phyloP scores from a whole-genome alignment of 2,797 vertebrate genomes.

The Xerus rutilus region DNA sequence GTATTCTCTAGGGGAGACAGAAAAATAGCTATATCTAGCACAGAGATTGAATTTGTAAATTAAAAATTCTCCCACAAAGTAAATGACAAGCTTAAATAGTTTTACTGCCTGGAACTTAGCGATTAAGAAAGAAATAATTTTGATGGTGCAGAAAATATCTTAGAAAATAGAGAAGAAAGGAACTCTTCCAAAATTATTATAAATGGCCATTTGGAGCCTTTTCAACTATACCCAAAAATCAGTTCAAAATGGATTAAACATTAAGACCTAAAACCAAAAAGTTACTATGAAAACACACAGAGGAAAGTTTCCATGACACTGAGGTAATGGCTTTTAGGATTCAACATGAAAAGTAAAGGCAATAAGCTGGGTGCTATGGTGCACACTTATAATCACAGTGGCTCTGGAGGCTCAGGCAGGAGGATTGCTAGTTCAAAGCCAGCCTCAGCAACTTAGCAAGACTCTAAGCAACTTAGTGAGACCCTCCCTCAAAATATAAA shows the following conservation, averaged over 20 bases:
- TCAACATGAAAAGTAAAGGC: neutral
- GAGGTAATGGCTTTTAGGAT: neutral
- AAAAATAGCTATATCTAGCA: neutral
- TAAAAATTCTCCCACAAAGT: neutral
- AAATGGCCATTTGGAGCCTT: neutral
- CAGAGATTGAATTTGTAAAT: constrained; percentile 18
- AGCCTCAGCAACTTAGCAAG: no score
- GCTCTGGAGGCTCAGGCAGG: no score
- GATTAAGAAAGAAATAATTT: neutral
- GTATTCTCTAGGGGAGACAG: no score
- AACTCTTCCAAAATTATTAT: neutral
- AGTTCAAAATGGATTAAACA: neutral
- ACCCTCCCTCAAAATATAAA: no score
- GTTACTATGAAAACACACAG: neutral
- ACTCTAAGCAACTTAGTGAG: no score
- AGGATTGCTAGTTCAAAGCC: no score
- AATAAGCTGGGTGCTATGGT: no score
- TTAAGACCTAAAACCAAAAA: neutral
- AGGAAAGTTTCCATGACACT: neutral
- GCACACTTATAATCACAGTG: no score
- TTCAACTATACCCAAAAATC: neutral
- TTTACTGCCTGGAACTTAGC: constrained; percentile 1
- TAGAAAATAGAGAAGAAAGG: neutral
- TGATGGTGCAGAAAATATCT: neutral
- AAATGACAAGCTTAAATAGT: neutral